phyloP scores from a whole-genome alignment of 1,140 invertebrate genomes.

The Drosophila insularis region DNA sequence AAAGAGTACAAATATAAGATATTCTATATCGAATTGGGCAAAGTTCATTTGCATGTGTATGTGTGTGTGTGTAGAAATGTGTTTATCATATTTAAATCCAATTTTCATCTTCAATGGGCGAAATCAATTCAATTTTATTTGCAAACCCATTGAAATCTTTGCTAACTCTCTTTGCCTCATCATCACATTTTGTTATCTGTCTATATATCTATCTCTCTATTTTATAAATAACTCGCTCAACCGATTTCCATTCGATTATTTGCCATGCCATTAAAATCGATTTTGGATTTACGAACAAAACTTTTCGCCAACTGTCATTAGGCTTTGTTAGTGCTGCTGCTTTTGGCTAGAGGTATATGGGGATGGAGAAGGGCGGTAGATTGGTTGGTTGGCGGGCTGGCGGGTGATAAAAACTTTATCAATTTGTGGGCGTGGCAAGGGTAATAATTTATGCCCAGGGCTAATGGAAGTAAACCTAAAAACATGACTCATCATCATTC shows the following conservation, averaged over 20 bases:
- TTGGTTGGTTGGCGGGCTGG: neutral
- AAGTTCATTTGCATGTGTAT: conserved; percentile 1
- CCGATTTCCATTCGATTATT: conserved; percentile 68
- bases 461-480: conserved; percentile 58
- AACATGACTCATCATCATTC: conserved; percentile 67
- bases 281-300: conserved; percentile 56
- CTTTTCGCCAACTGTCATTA: conserved; percentile 77
- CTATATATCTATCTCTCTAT: conserved; percentile 3
- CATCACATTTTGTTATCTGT: neutral
- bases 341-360: neutral
- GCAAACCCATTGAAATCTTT: too few relatives aligned
- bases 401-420: conserved; percentile 53
- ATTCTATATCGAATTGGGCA: too few relatives aligned
- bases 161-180: neutral
- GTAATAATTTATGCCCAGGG: conserved; percentile 66
- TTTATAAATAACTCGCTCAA: conserved; percentile 61
- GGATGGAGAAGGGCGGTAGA: neutral
- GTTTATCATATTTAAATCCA: conserved; percentile 12
- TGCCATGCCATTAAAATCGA: conserved; percentile 78
- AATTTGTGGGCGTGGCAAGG: conserved; percentile 69
- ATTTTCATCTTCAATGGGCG: neutral
- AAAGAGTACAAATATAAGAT: too few relatives aligned
- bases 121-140: conserved; percentile 6
- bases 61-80: neutral
- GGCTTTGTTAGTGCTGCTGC: conserved; percentile 56